Evolutionary conservation across 2,888 invertebrate species (phyloP).

Genomic region (Melolontha melolontha): DNA sequence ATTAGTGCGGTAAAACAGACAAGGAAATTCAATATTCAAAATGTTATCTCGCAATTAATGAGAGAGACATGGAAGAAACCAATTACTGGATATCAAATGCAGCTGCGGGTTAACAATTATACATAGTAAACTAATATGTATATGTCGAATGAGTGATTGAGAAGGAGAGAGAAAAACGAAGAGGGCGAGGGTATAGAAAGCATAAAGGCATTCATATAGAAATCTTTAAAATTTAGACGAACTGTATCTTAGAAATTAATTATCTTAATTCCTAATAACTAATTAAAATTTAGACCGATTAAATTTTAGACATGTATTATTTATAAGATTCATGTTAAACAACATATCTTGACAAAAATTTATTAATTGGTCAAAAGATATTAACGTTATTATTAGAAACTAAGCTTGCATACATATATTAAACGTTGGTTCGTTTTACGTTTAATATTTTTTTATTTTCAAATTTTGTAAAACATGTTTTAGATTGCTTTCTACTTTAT

Average conservation of each 20-base stretch:
- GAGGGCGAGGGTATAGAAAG: constrained; percentile 4
- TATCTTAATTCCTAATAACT: too few species aligned
- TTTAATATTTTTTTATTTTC: too few species aligned
- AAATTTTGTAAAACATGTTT: too few species aligned
- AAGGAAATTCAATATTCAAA: constrained; percentile 37
- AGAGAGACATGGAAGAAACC: constrained; percentile 28
- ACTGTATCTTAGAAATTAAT: background rate
- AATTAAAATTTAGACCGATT: too few species aligned
- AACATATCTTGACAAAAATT: too few species aligned
- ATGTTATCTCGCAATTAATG: constrained; percentile 34
- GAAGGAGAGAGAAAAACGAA: background rate
- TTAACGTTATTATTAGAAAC: too few species aligned
- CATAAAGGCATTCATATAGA: constrained; percentile 13
- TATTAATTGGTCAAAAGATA: too few species aligned
- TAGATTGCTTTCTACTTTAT: too few species aligned
- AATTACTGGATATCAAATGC: constrained; percentile 36
- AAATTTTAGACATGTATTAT: too few species aligned
- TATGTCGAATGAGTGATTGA: background rate
- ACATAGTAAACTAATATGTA: constrained; percentile 16
- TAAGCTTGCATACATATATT: too few species aligned
- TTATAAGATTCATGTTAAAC: too few species aligned
- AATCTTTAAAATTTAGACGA: background rate
- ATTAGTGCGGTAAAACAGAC: constrained; percentile 37
- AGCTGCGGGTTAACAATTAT: constrained; percentile 36
- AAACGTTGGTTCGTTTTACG: too few species aligned